phyloP scores from a whole-genome alignment of 2,888 invertebrate species.

The Rambutsinella grinnellia region DNA sequence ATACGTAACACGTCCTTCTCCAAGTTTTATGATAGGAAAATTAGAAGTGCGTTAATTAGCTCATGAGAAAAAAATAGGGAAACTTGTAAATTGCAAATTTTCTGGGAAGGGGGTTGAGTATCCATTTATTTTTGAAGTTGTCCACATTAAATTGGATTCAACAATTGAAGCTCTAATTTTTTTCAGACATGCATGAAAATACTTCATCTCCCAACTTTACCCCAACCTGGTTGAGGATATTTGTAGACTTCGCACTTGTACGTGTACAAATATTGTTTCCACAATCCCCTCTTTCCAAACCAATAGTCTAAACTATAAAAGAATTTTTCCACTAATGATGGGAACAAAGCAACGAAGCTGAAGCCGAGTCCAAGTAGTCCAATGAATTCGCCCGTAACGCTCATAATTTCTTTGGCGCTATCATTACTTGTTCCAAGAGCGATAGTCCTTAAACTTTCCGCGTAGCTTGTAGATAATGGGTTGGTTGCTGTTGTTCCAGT shows the following conservation, averaged over 20 bases:
- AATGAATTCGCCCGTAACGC: conserved; percentile 15
- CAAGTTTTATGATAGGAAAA: no score
- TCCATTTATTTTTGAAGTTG: no score
- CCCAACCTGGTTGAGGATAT: conserved; percentile 22
- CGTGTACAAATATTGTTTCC: conserved; percentile 35
- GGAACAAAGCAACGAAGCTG: conserved; percentile 16
- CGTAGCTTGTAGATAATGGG: neutral
- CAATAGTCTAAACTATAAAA: conserved; percentile 36
- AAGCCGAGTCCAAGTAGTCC: neutral
- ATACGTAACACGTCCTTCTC: no score
- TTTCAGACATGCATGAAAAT: neutral
- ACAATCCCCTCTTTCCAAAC: conserved; percentile 30
- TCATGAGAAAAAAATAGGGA: no score
- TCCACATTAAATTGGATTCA: no score
- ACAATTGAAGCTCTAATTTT: no score
- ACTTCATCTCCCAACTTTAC: neutral
- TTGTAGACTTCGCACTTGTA: conserved; percentile 31
- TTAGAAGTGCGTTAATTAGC: no score
- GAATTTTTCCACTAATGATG: conserved; percentile 20
- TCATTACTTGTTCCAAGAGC: conserved; percentile 1
- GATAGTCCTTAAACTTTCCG: conserved; percentile 1
- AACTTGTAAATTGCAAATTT: neutral
- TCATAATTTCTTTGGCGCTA: conserved; percentile 4
- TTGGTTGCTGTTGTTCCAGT: neutral
- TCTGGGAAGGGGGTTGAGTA: no score